Percentiles rank a stretch among this genome's conserved stretches.
These are phyloP conservation scores for Hippocampus abdominalis DNA, from an alignment of 2,113 vertebrate genomes.

Conservation along the genomic window DNA sequence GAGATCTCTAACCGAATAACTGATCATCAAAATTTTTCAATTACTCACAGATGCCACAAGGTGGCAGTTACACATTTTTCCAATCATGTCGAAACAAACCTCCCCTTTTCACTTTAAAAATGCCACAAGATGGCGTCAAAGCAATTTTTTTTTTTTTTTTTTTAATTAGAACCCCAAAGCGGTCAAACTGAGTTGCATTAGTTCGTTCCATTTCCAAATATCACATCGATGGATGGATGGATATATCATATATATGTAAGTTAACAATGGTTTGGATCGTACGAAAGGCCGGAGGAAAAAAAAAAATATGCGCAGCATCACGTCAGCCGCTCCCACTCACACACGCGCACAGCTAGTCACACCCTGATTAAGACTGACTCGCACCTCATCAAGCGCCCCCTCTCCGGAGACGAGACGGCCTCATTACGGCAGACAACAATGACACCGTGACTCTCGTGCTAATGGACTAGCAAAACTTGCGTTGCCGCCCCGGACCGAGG, in stretches of 20 bases:
- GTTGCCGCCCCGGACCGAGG: constrained; percentile 39
- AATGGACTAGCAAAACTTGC: constrained; percentile 51
- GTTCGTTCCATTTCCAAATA: too few relatives aligned
- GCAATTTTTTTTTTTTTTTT: background rate
- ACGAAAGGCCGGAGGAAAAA: background rate
- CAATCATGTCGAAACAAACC: background rate
- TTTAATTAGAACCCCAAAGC: too few relatives aligned
- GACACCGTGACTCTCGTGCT: constrained; percentile 67
- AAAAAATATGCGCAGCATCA: background rate
- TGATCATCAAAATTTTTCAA: too few relatives aligned
- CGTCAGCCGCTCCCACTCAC: background rate
- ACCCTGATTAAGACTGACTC: constrained; percentile 65
- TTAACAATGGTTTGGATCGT: background rate
- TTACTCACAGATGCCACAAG: too few relatives aligned
- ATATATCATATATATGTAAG: background rate
- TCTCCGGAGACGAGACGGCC: constrained; percentile 57
- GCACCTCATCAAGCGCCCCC: constrained; percentile 59
- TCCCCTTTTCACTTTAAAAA: background rate
- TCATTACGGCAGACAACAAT: constrained; percentile 66
- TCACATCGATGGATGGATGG: background rate
- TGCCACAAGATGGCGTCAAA: background rate
- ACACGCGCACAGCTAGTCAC: constrained; percentile 28
- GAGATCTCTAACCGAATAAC: too few relatives aligned
- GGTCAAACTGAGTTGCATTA: too few relatives aligned
- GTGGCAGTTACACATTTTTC: too few relatives aligned